Evolutionary conservation across 2,797 vertebrate species (phyloP).

Genomic region (Manis javanica): DNA sequence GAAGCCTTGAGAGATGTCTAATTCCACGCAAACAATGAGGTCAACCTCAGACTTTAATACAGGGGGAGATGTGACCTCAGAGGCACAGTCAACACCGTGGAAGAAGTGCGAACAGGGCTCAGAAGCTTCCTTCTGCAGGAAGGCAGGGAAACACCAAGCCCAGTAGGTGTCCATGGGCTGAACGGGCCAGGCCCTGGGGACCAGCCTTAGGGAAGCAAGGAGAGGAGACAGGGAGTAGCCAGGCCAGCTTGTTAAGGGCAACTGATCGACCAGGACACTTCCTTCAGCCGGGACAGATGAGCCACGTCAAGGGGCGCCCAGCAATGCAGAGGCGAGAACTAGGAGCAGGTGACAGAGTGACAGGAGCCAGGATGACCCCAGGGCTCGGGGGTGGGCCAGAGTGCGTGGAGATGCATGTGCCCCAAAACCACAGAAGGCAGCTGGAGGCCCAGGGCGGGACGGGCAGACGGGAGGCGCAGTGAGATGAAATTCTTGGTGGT

Average conservation of each 20-base stretch:
- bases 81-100: too few relatives aligned
- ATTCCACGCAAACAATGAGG: too few relatives aligned
- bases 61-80: background rate
- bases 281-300: background rate
- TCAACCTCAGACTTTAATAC: background rate
- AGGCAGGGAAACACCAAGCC: background rate
- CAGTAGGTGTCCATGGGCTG: rapidly evolving
- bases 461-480: background rate
- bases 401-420: background rate
- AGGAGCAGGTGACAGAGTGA: background rate
- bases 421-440: rapidly evolving
- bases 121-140: background rate
- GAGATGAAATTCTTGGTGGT: background rate
- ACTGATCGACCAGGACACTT: too few relatives aligned
- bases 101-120: background rate
- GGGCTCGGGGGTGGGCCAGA: background rate
- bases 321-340: background rate
- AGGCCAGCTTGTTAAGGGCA: background rate
- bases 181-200: background rate
- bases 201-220: background rate
- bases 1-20: background rate
- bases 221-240: background rate
- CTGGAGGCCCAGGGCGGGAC: background rate
- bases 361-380: background rate
- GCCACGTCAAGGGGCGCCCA: too few relatives aligned